phyloP scores from a whole-genome alignment of 1,140 invertebrate genomes.

The Ridgeia piscesae region DNA sequence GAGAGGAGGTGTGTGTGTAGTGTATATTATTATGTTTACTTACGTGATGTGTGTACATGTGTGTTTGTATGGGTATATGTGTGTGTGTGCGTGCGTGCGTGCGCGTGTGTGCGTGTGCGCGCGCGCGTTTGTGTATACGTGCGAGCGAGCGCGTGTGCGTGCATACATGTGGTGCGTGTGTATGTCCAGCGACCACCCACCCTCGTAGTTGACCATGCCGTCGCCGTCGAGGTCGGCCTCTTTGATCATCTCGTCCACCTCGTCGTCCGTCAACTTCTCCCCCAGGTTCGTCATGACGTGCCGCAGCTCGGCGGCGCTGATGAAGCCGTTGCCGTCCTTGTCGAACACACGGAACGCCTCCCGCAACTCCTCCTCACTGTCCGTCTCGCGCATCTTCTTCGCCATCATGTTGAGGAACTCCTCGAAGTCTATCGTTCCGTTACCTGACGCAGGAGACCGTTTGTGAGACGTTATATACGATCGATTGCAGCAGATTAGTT shows the following conservation, averaged over 20 bases:
- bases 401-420: constrained; percentile 94
- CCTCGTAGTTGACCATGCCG: constrained; percentile 46
- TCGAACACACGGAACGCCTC: constrained; percentile 87
- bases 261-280: constrained; percentile 82
- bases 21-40: no score
- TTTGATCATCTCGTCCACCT: constrained; percentile 90
- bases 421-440: constrained; percentile 97
- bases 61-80: no score
- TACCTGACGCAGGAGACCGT: constrained; percentile 68
- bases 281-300: constrained; percentile 90
- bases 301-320: constrained; percentile 49
- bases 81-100: neutral
- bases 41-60: no score
- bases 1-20: no score
- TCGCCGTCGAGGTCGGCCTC: constrained; percentile 89
- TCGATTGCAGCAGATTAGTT: no score
- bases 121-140: neutral
- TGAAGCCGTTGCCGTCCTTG: constrained; percentile 92
- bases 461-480: neutral
- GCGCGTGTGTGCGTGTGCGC: neutral
- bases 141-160: neutral
- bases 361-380: constrained; percentile 97
- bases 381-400: constrained; percentile 98
- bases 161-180: neutral
- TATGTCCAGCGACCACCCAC: no score